Conservation (phyloP, 2,888 invertebrate genomes). For the Celastrina argiolus region DNA sequence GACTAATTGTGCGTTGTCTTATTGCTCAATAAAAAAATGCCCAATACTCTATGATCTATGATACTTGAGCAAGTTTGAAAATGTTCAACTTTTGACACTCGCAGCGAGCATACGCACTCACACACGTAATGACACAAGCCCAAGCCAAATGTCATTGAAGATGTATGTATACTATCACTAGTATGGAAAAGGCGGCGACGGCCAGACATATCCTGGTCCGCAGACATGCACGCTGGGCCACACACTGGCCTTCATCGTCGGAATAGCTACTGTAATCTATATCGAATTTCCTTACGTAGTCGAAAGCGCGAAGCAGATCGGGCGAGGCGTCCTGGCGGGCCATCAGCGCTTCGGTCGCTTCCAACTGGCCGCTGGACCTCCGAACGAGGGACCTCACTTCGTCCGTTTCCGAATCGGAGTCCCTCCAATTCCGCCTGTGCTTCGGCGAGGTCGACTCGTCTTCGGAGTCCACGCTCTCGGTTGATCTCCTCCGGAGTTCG, state of each 20-base stretch:
- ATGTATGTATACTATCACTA: conserved; percentile 72
- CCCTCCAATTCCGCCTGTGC: conserved; percentile 56
- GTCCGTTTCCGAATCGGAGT: conserved; percentile 82
- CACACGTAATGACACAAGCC: conserved; percentile 66
- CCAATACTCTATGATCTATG: no score
- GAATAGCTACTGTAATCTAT: conserved; percentile 58
- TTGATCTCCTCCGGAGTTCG: conserved; percentile 64
- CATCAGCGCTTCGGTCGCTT: conserved; percentile 78
- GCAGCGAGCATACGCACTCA: conserved; percentile 63
- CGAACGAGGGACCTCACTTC: conserved; percentile 80
- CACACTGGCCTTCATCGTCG: conserved; percentile 45
- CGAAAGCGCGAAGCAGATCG: conserved; percentile 67
- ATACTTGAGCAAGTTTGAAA: neutral
- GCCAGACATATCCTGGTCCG: conserved; percentile 67
- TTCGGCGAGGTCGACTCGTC: conserved; percentile 60
- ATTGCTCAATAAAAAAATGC: no score
- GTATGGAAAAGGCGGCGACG: conserved; percentile 68
- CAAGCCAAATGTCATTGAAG: conserved; percentile 69
- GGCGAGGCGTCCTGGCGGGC: conserved; percentile 67
- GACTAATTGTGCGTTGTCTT: conserved; percentile 18
- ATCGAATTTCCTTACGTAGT: conserved; percentile 74
- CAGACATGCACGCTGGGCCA: conserved; percentile 52
- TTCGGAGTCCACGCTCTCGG: conserved; percentile 64
- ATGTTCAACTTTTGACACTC: conserved; percentile 56
- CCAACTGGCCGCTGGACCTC: conserved; percentile 80